Evolutionary conservation across 2,888 invertebrate species (phyloP).

Genomic region (Rhogogaster chlorosoma): DNA sequence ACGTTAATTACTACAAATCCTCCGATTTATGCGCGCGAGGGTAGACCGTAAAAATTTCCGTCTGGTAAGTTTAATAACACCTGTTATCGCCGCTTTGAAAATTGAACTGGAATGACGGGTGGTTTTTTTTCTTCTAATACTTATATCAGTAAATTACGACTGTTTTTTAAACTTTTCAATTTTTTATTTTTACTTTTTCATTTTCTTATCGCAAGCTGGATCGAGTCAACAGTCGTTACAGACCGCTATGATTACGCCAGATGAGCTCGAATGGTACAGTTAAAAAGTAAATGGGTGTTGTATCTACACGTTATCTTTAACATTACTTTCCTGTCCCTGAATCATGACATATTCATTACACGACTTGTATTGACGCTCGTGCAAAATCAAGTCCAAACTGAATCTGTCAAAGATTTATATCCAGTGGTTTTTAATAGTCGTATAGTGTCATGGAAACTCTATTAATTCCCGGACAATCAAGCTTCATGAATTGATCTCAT

Average conservation of each 20-base stretch:
- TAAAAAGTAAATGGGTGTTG: neutral
- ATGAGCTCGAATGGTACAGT: conserved; percentile 2
- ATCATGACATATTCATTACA: neutral
- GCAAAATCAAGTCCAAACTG: neutral
- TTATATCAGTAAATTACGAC: conserved; percentile 9
- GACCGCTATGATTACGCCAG: neutral
- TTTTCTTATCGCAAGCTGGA: neutral
- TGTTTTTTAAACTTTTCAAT: conserved; percentile 14
- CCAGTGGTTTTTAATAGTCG: too few species aligned
- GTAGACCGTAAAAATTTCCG: conserved; percentile 21
- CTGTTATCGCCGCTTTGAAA: conserved; percentile 22
- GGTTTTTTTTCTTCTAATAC: neutral
- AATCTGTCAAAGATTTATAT: neutral
- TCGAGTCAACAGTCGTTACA: conserved; percentile 22
- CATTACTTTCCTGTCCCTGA: neutral
- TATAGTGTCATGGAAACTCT: too few species aligned
- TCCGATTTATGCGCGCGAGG: conserved; percentile 24
- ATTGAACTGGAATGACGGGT: conserved; percentile 13
- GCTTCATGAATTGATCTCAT: too few species aligned
- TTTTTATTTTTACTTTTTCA: neutral
- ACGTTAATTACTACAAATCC: conserved; percentile 5
- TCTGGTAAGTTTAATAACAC: conserved; percentile 34
- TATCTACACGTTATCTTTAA: neutral
- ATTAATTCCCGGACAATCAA: too few species aligned
- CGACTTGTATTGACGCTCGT: neutral